A percentile compares a stretch with the other conserved stretches of the same genome.
Conservation (phyloP, 2,888 invertebrate species). For the Eumacrocentrus americanus region DNA sequence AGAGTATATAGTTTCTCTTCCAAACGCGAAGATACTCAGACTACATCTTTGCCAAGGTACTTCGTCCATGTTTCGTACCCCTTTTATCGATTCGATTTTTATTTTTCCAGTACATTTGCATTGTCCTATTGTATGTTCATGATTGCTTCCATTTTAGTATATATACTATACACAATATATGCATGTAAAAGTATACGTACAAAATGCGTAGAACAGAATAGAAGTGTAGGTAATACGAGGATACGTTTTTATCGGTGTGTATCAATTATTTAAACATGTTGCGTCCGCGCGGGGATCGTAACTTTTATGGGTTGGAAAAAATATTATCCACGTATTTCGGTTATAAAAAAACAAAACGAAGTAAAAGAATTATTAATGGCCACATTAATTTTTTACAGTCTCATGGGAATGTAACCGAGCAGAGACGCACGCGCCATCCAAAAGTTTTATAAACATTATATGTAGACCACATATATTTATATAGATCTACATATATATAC, state of each 20-base stretch:
- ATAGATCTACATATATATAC: neutral
- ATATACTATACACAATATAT: neutral
- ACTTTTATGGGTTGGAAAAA: constrained; percentile 20
- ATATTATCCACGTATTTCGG: neutral
- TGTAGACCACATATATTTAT: neutral
- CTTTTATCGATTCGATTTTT: no score
- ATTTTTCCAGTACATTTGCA: no score
- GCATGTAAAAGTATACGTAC: no score
- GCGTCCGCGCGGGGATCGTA: constrained; percentile 15
- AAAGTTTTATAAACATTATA: constrained; percentile 20
- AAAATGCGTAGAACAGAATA: no score
- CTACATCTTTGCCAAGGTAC: no score
- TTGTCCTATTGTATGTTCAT: no score
- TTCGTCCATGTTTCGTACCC: no score
- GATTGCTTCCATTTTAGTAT: neutral
- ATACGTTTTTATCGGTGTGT: neutral
- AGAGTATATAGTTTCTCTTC: no score
- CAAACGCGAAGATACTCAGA: no score
- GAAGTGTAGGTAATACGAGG: no score
- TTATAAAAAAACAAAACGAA: constrained; percentile 17
- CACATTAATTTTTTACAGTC: constrained; percentile 22
- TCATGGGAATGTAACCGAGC: constrained; percentile 10
- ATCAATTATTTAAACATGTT: constrained; percentile 23
- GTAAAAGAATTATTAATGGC: constrained; percentile 21
- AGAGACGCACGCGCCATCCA: constrained; percentile 10